Conservation (phyloP, 2,888 invertebrate species). For the Papilio gigon region DNA sequence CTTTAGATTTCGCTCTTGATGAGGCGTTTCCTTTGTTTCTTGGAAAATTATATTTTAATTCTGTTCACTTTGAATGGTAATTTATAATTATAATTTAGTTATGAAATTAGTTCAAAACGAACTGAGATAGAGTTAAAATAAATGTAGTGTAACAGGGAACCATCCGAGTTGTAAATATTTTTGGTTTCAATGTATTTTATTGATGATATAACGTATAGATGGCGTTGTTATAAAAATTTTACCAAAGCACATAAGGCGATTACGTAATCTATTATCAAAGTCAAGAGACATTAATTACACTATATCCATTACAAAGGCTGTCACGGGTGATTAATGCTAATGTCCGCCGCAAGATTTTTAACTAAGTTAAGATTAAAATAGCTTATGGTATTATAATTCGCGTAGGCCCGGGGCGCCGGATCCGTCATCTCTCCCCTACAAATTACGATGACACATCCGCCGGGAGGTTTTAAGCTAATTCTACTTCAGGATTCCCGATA, state of each 20-base stretch:
- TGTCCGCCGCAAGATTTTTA: conserved; percentile 81
- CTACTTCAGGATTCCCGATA: conserved; percentile 71
- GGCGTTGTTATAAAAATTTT: neutral
- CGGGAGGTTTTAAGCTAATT: conserved; percentile 79
- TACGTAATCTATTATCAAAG: conserved; percentile 37
- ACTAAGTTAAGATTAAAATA: conserved; percentile 83
- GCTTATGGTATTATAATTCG: conserved; percentile 79
- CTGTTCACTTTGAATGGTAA: conserved; percentile 46
- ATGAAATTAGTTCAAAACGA: conserved; percentile 8
- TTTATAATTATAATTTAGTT: conserved; percentile 31
- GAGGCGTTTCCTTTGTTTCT: conserved; percentile 77
- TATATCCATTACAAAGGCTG: conserved; percentile 77
- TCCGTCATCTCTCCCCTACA: conserved; percentile 79
- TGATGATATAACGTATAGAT: neutral
- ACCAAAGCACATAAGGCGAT: conserved; percentile 34
- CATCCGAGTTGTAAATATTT: neutral
- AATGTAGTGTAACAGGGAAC: neutral
- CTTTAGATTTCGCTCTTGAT: conserved; percentile 75
- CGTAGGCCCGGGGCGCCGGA: conserved; percentile 69
- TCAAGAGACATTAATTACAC: conserved; percentile 64
- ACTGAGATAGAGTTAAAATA: neutral
- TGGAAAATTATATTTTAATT: conserved; percentile 68
- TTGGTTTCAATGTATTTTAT: neutral
- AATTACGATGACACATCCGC: conserved; percentile 81
- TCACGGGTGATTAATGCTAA: conserved; percentile 81